Evolutionary conservation across 1,140 invertebrate species (phyloP).

Genomic region (Armadillidium nasatum): DNA sequence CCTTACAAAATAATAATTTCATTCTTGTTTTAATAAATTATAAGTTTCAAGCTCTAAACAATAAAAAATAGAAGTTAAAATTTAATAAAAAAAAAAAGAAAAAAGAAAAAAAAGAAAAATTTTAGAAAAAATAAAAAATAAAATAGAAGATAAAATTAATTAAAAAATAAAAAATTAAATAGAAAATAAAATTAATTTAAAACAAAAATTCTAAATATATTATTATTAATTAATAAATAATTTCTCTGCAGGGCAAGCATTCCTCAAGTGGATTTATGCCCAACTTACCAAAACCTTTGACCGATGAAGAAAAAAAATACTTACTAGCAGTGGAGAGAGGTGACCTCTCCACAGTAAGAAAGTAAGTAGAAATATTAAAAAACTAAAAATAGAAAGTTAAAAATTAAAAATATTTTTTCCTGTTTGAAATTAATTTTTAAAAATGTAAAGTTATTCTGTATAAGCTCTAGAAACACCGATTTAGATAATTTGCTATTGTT

Average conservation of each 20-base stretch:
- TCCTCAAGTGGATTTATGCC: constrained; percentile 25
- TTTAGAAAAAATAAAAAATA: too few species aligned
- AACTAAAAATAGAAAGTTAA: not conserved
- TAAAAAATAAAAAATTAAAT: too few species aligned
- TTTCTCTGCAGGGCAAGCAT: constrained; percentile 18
- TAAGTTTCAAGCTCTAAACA: too few species aligned
- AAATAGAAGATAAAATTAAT: too few species aligned
- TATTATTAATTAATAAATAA: not conserved
- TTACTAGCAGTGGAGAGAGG: constrained; percentile 58
- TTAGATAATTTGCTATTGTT: too few species aligned
- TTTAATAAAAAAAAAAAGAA: too few species aligned
- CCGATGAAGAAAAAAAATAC: constrained; percentile 61
- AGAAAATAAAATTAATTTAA: too few species aligned
- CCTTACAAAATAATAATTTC: too few species aligned
- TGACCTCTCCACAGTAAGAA: constrained; percentile 58
- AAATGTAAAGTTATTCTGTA: not conserved
- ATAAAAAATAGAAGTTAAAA: too few species aligned
- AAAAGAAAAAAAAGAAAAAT: too few species aligned
- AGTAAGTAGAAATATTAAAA: constrained; percentile 54
- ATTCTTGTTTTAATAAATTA: too few species aligned
- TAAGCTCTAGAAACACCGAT: not conserved
- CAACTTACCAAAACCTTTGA: constrained; percentile 57
- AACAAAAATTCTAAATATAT: not conserved
- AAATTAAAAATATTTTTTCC: not conserved
- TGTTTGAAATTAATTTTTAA: not conserved